phyloP scores from a whole-genome alignment of 2,113 vertebrate genomes.

The Nothobranchius kuhntae region DNA sequence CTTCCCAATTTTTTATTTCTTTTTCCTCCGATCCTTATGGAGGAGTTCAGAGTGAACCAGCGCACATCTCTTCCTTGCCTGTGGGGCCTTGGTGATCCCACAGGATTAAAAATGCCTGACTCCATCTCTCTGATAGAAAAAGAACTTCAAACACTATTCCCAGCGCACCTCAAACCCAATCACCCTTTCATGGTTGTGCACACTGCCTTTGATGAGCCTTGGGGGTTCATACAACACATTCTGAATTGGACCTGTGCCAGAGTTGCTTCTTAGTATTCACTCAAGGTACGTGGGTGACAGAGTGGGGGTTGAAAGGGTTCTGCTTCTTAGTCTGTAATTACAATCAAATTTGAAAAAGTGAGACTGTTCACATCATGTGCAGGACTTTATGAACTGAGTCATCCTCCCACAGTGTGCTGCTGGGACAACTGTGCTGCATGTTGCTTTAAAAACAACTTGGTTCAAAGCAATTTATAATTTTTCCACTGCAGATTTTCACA shows the following conservation, averaged over 20 bases:
- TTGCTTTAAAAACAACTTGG: constrained; percentile 27
- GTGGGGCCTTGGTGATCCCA: constrained; percentile 76
- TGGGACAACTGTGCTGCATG: constrained; percentile 22
- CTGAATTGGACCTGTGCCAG: constrained; percentile 74
- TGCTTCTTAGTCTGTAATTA: constrained; percentile 76
- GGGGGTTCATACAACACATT: constrained; percentile 74
- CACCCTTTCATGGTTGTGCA: constrained; percentile 64
- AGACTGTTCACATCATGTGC: constrained; percentile 75
- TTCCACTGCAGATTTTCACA: constrained; percentile 2
- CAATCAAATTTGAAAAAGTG: constrained; percentile 75
- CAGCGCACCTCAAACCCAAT: constrained; percentile 68
- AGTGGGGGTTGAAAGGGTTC: constrained; percentile 77
- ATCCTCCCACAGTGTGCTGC: constrained; percentile 41
- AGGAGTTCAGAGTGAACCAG: constrained; percentile 71
- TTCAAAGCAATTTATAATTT: neutral
- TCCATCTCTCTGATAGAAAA: constrained; percentile 72
- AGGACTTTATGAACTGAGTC: constrained; percentile 53
- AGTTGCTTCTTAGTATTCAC: constrained; percentile 79
- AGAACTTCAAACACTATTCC: constrained; percentile 79
- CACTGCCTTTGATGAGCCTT: constrained; percentile 72
- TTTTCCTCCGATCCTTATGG: constrained; percentile 47
- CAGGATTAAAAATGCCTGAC: constrained; percentile 74
- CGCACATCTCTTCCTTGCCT: constrained; percentile 72
- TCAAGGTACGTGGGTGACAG: constrained; percentile 77
- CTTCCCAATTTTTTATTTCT: constrained; percentile 19